Percentiles rank a stretch among this genome's conserved stretches.
These are phyloP conservation scores for Microctenopoma stevenorrisi DNA, from an alignment of 2,797 vertebrate species.

Conservation along the genomic window DNA sequence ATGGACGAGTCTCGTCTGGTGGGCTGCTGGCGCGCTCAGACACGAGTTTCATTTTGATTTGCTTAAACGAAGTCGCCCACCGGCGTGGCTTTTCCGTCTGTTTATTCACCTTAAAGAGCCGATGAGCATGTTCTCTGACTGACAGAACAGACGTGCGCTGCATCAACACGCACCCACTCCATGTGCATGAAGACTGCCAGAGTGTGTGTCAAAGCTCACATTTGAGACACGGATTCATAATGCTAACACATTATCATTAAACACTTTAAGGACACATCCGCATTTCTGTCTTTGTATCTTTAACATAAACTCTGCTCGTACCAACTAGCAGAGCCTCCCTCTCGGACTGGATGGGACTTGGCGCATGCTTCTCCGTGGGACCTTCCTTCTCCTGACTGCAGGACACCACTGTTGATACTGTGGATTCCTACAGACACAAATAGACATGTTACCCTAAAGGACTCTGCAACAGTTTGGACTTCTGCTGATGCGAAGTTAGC, in stretches of 20 bases:
- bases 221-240: background rate
- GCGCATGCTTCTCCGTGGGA: constrained; percentile 82
- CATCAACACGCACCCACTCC: constrained; percentile 31
- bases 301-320: constrained; percentile 68
- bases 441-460: constrained; percentile 1
- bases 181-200: constrained; percentile 13
- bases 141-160: constrained; percentile 22
- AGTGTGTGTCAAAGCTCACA: background rate
- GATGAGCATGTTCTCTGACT: constrained; percentile 26
- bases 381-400: constrained; percentile 91
- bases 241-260: background rate
- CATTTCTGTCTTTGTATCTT: constrained; percentile 3
- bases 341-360: constrained; percentile 89
- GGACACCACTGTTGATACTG: constrained; percentile 81
- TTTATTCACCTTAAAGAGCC: constrained; percentile 37
- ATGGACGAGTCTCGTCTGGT: constrained; percentile 9
- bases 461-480: background rate
- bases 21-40: constrained; percentile 37
- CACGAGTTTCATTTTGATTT: constrained; percentile 30
- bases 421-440: constrained; percentile 79
- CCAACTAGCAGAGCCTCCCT: constrained; percentile 93
- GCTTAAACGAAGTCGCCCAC: constrained; percentile 43
- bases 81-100: constrained; percentile 22
- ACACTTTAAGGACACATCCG: background rate
- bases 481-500: constrained; percentile 28